phyloP scores from a whole-genome alignment of 2,888 invertebrate species.

The Acanthosepion esculentum region DNA sequence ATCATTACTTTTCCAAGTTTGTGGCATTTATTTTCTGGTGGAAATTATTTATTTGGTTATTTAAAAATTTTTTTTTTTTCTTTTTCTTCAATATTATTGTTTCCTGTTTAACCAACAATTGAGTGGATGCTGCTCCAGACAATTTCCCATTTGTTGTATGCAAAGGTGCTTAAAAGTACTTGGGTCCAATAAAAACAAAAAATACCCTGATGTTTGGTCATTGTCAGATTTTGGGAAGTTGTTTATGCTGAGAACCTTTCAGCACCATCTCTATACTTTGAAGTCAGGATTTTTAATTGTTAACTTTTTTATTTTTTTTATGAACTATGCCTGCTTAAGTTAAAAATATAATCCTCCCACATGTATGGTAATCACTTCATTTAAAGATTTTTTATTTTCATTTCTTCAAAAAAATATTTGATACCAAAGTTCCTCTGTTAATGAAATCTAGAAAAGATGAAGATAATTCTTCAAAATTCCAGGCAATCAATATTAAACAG shows the following conservation, averaged over 20 bases:
- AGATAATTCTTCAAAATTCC: not conserved
- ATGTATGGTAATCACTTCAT: not conserved
- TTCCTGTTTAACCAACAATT: not conserved
- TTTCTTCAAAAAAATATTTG: not conserved
- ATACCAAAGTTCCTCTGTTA: not conserved
- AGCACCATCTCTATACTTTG: not conserved
- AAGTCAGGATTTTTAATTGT: not conserved
- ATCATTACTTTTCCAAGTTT: not conserved
- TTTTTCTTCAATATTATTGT: not conserved
- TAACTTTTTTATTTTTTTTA: not conserved
- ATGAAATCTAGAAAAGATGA: not conserved
- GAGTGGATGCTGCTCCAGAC: not conserved
- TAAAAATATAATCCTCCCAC: not conserved
- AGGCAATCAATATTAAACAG: not conserved
- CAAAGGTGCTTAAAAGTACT: too few species aligned
- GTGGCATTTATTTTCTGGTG: not conserved
- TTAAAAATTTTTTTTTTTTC: not conserved
- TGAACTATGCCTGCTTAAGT: not conserved
- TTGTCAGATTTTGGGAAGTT: too few species aligned
- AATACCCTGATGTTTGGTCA: too few species aligned
- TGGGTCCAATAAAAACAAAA: too few species aligned
- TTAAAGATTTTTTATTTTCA: not conserved
- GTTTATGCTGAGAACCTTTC: too few species aligned
- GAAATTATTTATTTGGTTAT: not conserved
- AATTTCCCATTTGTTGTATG: not conserved